Conservation (phyloP, 2,797 vertebrate genomes). For the Lateolabrax maculatus region DNA sequence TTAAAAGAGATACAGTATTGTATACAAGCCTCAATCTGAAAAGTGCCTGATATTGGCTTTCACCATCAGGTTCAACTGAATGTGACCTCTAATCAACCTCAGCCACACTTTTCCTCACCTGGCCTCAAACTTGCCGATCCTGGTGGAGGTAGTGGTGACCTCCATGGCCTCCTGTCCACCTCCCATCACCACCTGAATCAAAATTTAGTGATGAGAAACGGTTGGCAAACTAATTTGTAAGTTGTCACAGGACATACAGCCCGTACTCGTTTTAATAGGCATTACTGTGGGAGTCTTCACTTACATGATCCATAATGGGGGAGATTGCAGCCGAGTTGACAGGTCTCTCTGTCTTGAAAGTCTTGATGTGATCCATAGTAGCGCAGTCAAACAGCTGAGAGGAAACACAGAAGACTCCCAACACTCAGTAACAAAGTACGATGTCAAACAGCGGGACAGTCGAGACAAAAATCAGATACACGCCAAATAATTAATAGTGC, state of each 20-base stretch:
- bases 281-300: slow-evolving; percentile 38
- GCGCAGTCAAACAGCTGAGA: slow-evolving; percentile 92
- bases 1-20: not conserved
- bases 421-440: not conserved
- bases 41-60: no score
- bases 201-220: not conserved
- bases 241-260: not conserved
- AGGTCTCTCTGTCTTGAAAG: slow-evolving; percentile 95
- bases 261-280: not conserved
- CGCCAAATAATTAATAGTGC: not conserved
- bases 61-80: not conserved
- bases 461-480: not conserved
- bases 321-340: slow-evolving; percentile 98
- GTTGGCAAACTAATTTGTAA: not conserved
- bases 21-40: not conserved
- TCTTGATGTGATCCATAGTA: slow-evolving; percentile 93
- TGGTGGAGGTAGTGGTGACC: slow-evolving; percentile 97
- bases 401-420: not conserved
- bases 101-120: slow-evolving; percentile 83
- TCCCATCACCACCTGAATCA: slow-evolving; percentile 94
- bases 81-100: not conserved
- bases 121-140: slow-evolving; percentile 99
- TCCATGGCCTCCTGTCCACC: slow-evolving; percentile 99
- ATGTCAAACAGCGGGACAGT: not conserved
- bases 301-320: slow-evolving; percentile 96